These are phyloP conservation scores for Caracal caracal DNA, from an alignment of 2,113 vertebrate genomes.

Conservation along the genomic window DNA sequence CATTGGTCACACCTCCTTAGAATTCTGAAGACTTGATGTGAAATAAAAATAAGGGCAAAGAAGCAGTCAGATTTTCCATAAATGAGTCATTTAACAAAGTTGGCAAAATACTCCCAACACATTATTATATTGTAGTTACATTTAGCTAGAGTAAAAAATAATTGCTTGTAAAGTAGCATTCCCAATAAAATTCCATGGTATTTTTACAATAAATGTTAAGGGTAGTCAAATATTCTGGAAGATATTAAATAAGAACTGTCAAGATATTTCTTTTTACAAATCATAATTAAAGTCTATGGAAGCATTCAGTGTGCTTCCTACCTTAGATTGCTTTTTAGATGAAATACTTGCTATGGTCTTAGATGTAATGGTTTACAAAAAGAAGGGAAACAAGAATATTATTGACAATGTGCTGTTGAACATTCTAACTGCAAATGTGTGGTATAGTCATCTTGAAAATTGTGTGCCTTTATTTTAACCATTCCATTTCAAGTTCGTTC, in stretches of 20 bases:
- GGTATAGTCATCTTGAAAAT: not conserved
- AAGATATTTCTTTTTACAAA: not conserved
- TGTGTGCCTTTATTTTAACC: not conserved
- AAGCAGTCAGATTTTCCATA: not conserved
- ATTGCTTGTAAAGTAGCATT: not conserved
- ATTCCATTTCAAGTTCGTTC: not conserved
- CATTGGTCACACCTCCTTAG: not conserved
- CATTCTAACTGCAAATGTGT: not conserved
- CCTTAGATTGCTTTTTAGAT: not conserved
- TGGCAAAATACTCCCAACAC: not conserved
- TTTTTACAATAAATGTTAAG: slow-evolving; percentile 38
- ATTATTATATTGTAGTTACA: not conserved
- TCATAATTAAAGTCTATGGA: not conserved
- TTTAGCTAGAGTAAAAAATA: slow-evolving; percentile 27
- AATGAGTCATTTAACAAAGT: not conserved
- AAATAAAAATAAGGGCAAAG: slow-evolving; percentile 25
- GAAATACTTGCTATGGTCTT: not conserved
- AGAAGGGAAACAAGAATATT: not conserved
- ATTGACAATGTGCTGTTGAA: not conserved
- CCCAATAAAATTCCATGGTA: not conserved
- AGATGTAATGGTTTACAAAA: not conserved
- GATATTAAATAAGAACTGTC: not conserved
- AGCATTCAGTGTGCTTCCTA: not conserved
- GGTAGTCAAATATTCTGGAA: not conserved
- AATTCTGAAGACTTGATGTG: not conserved